These are phyloP conservation scores for Xylota segnis DNA, from an alignment of 2,888 invertebrate species.

Conservation along the genomic window DNA sequence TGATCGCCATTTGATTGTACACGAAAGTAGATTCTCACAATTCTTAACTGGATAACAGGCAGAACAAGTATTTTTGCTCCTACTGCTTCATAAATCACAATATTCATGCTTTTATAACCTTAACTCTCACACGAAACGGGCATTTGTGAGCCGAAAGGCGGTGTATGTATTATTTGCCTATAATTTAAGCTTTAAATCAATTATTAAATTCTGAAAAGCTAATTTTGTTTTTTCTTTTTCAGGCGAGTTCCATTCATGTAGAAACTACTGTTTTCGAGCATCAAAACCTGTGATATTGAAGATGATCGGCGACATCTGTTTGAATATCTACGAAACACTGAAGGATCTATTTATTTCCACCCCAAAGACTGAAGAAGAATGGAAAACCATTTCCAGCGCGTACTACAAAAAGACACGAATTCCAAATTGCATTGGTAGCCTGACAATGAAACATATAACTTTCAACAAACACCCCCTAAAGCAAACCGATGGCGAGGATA, in stretches of 20 bases:
- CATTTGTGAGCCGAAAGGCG: too few relatives aligned
- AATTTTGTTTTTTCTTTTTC: constrained; percentile 32
- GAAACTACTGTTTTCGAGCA: constrained; percentile 84
- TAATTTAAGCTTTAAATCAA: too few relatives aligned
- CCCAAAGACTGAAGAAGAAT: constrained; percentile 83
- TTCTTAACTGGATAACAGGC: too few relatives aligned
- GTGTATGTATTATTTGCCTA: too few relatives aligned
- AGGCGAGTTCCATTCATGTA: constrained; percentile 84
- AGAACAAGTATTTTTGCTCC: too few relatives aligned
- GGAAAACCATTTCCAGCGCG: constrained; percentile 81
- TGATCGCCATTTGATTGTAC: too few relatives aligned
- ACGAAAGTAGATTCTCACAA: too few relatives aligned
- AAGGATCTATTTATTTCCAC: constrained; percentile 83
- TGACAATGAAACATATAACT: constrained; percentile 82
- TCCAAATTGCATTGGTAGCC: constrained; percentile 82
- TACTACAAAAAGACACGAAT: constrained; percentile 81
- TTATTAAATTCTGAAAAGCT: not conserved
- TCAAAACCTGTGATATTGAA: constrained; percentile 84
- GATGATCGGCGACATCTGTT: constrained; percentile 83
- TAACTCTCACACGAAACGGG: too few relatives aligned
- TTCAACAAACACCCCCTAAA: constrained; percentile 80
- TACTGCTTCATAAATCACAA: too few relatives aligned
- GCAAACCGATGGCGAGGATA: constrained; percentile 79
- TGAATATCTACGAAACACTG: constrained; percentile 83
- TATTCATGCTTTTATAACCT: too few relatives aligned